Evolutionary conservation across 2,888 invertebrate genomes (phyloP).

Genomic region (Callyntrura guangdongensis): DNA sequence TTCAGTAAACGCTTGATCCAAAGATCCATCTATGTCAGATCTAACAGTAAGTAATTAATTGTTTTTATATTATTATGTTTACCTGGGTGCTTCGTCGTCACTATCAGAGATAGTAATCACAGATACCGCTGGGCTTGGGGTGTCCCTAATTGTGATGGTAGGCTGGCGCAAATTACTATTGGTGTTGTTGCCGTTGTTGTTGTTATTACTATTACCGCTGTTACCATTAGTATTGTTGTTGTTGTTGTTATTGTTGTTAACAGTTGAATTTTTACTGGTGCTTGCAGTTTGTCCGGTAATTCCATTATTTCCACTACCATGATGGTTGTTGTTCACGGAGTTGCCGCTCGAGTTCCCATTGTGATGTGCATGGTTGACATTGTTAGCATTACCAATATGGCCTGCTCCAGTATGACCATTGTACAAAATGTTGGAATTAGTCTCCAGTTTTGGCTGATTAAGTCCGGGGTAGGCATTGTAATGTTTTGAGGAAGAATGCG

Average conservation of each 20-base stretch:
- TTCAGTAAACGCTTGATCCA: background rate
- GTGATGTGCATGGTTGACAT: constrained; percentile 63
- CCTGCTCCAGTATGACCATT: constrained; percentile 60
- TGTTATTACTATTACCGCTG: constrained; percentile 82
- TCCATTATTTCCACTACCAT: constrained; percentile 17
- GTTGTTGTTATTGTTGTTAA: constrained; percentile 53
- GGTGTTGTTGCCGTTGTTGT: constrained; percentile 83
- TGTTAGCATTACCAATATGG: constrained; percentile 28
- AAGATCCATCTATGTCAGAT: background rate
- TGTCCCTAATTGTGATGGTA: constrained; percentile 97
- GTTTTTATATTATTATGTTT: constrained; percentile 46
- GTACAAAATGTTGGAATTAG: constrained; percentile 66
- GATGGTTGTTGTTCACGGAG: constrained; percentile 41
- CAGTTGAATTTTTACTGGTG: constrained; percentile 69
- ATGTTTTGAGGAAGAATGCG: constrained; percentile 81
- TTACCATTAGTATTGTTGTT: constrained; percentile 6
- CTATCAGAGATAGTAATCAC: constrained; percentile 98
- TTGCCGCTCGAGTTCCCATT: constrained; percentile 65
- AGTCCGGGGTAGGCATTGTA: constrained; percentile 72
- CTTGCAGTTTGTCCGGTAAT: constrained; percentile 8
- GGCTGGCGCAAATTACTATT: constrained; percentile 88
- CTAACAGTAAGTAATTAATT: background rate
- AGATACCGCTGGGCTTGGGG: constrained; percentile 97
- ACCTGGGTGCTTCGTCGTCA: constrained; percentile 92
- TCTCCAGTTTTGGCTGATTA: constrained; percentile 82